These are phyloP conservation scores for Melangyna quadrimaculata DNA, from an alignment of 2,888 invertebrate species.

Conservation along the genomic window DNA sequence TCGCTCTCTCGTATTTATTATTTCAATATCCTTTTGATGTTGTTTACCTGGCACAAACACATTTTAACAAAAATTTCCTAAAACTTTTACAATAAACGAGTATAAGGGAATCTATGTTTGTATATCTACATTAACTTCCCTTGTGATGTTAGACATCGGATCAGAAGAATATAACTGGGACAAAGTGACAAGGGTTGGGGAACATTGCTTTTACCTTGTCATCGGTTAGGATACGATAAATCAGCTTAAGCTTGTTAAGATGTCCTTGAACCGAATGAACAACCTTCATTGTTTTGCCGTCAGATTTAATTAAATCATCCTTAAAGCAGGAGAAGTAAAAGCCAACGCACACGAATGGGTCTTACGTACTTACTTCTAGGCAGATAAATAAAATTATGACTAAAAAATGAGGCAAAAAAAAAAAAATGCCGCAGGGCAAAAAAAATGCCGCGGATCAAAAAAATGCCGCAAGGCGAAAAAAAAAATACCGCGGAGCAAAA, in stretches of 20 bases:
- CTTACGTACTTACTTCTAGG: background rate
- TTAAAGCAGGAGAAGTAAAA: background rate
- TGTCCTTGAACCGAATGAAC: conserved; percentile 32
- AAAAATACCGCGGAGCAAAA: too few relatives aligned
- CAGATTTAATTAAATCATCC: conserved; percentile 17
- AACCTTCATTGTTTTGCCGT: conserved; percentile 8
- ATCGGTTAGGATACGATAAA: background rate
- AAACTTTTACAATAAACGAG: conserved; percentile 8
- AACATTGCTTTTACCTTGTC: background rate
- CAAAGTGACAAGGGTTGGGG: background rate
- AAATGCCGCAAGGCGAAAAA: too few relatives aligned
- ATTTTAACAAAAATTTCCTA: background rate
- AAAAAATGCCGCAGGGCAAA: too few relatives aligned
- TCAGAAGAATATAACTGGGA: background rate
- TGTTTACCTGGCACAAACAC: conserved; percentile 1
- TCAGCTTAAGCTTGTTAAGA: background rate
- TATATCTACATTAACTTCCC: background rate
- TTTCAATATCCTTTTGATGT: conserved; percentile 13
- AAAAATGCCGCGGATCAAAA: too few relatives aligned
- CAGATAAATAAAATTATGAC: too few relatives aligned
- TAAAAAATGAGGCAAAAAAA: too few relatives aligned
- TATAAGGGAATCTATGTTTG: background rate
- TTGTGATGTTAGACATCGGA: background rate
- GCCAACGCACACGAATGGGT: background rate
- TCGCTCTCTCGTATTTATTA: background rate